Evolutionary conservation across 2,797 vertebrate species (phyloP).

Genomic region (Pelochelys cantorii): DNA sequence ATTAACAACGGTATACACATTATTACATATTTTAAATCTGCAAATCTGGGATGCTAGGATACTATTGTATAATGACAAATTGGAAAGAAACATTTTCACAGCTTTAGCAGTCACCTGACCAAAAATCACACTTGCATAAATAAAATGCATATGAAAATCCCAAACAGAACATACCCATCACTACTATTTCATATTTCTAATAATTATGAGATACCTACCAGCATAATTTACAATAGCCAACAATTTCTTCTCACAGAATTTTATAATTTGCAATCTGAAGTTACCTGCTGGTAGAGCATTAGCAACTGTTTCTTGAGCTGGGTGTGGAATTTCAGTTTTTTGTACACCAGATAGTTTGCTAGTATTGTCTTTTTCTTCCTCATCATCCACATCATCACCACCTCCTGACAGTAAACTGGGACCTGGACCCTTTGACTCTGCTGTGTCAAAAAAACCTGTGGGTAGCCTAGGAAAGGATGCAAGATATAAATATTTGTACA

Average conservation of each 20-base stretch:
- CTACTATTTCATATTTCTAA: background rate
- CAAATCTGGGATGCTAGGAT: background rate
- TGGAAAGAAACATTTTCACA: background rate
- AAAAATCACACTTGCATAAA: background rate
- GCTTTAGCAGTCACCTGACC: background rate
- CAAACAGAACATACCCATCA: no score
- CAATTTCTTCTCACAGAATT: background rate
- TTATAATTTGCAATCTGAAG: background rate
- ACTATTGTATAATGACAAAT: background rate
- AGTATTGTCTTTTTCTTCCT: constrained; percentile 55
- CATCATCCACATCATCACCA: constrained; percentile 78
- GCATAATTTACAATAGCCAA: background rate
- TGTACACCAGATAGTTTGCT: constrained; percentile 9
- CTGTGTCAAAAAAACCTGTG: constrained; percentile 79
- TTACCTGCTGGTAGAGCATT: constrained; percentile 76
- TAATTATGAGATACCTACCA: background rate
- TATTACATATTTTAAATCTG: background rate
- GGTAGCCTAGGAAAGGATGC: constrained; percentile 72
- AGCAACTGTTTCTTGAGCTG: constrained; percentile 60
- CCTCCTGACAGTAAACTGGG: constrained; percentile 84
- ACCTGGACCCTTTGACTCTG: constrained; percentile 63
- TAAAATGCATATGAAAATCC: background rate
- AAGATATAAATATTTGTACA: background rate
- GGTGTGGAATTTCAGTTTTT: constrained; percentile 67
- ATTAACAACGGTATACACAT: background rate